Conservation (phyloP, 2,888 invertebrate genomes). For the Tanytarsus gracilentus region DNA sequence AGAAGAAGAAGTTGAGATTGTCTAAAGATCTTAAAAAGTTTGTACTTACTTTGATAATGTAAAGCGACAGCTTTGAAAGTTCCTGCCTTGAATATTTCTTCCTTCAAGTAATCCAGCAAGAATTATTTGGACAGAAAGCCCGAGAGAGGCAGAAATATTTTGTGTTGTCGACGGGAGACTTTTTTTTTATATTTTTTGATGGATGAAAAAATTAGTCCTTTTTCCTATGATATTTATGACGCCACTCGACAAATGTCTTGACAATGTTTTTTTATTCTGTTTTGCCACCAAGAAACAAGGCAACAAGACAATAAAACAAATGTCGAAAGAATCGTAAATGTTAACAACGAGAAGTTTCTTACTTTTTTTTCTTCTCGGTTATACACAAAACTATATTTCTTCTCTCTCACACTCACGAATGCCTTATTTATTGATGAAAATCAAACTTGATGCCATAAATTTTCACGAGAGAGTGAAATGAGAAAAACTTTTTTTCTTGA, state of each 20-base stretch:
- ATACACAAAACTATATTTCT: constrained; percentile 1
- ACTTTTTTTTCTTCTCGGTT: neutral
- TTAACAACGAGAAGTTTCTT: neutral
- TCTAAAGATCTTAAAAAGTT: too few relatives aligned
- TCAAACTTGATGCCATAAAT: constrained; percentile 25
- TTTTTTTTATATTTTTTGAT: neutral
- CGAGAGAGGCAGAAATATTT: too few relatives aligned
- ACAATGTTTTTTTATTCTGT: neutral
- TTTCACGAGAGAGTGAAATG: constrained; percentile 1
- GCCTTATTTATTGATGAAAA: constrained; percentile 10
- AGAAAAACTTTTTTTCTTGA: constrained; percentile 14
- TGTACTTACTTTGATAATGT: neutral
- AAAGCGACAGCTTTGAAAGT: constrained; percentile 6
- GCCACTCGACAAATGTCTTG: constrained; percentile 1
- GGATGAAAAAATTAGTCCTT: neutral
- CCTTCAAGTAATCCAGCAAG: too few relatives aligned
- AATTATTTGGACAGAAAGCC: too few relatives aligned
- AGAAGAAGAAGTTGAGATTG: neutral
- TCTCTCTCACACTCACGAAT: neutral
- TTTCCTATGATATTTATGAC: neutral
- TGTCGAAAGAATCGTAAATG: constrained; percentile 16
- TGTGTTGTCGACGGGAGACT: too few relatives aligned
- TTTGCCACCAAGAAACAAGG: neutral
- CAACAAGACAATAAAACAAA: constrained; percentile 17
- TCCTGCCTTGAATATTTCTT: too few relatives aligned